Evolutionary conservation across 2,888 invertebrate species (phyloP).

Genomic region (Drosophila formosana): DNA sequence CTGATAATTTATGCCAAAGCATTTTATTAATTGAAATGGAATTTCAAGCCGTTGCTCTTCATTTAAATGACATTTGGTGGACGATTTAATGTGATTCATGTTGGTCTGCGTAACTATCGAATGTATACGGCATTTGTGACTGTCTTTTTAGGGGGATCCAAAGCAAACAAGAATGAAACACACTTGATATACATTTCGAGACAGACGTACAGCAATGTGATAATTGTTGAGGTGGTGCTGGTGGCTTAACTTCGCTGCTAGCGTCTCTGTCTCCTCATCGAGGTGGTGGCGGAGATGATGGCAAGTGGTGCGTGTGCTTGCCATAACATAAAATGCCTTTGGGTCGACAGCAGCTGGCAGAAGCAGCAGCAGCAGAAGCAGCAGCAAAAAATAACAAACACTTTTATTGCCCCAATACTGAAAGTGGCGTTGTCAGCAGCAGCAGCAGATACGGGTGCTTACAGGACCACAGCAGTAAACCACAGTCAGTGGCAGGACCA

Average conservation of each 20-base stretch:
- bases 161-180: slow-evolving; percentile 4
- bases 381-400: slow-evolving; percentile 42
- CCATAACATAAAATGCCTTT: slow-evolving; percentile 64
- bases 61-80: background rate
- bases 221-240: slow-evolving; percentile 51
- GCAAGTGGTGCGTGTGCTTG: slow-evolving; percentile 59
- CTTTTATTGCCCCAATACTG: slow-evolving; percentile 65
- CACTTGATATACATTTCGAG: background rate
- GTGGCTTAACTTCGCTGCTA: background rate
- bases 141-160: background rate
- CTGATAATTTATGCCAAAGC: background rate
- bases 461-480: slow-evolving; percentile 5
- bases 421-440: slow-evolving; percentile 77
- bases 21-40: slow-evolving; percentile 1
- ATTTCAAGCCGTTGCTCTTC: background rate
- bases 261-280: background rate
- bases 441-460: slow-evolving; percentile 27
- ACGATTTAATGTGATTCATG: background rate
- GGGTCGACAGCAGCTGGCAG: slow-evolving; percentile 35
- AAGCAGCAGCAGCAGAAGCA: background rate
- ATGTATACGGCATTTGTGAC: background rate
- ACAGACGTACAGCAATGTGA: slow-evolving; percentile 45
- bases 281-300: slow-evolving; percentile 15
- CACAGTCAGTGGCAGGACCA: slow-evolving; percentile 19
- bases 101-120: background rate